Conservation (phyloP, 2,888 invertebrate species). For the Shargacucullia verbasci region DNA sequence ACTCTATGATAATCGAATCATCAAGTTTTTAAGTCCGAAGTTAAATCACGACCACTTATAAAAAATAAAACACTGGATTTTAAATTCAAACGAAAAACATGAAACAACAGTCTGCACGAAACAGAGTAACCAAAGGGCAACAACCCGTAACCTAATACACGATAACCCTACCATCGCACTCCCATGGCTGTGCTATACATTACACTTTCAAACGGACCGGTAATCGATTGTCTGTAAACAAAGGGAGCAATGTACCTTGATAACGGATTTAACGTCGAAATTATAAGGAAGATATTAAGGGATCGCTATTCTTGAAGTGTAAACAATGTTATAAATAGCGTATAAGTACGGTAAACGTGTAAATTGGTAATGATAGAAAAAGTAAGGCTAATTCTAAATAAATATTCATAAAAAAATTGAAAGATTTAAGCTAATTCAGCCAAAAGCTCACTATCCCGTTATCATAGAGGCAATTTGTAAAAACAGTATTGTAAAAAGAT, state of each 20-base stretch:
- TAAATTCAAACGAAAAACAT: conserved; percentile 45
- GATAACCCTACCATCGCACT: conserved; percentile 46
- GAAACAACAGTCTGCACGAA: conserved; percentile 51
- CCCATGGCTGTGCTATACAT: conserved; percentile 52
- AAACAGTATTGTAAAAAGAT: conserved; percentile 41
- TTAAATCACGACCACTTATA: background rate
- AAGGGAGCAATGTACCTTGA: conserved; percentile 52
- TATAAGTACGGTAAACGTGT: background rate
- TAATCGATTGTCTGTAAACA: conserved; percentile 61
- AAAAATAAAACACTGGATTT: conserved; percentile 1
- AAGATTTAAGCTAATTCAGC: conserved; percentile 16
- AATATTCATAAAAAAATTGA: conserved; percentile 6
- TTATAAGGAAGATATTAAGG: conserved; percentile 28
- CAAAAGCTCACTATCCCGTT: conserved; percentile 6
- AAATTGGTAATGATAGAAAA: too few species aligned
- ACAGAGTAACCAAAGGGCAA: conserved; percentile 55
- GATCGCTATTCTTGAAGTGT: conserved; percentile 48
- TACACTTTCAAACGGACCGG: conserved; percentile 50
- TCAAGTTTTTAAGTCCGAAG: too few species aligned
- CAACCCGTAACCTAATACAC: conserved; percentile 58
- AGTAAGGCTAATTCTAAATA: too few species aligned
- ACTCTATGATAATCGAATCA: too few species aligned
- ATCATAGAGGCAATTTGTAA: conserved; percentile 30
- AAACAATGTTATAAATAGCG: conserved; percentile 23
- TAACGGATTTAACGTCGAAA: conserved; percentile 13